These are phyloP conservation scores for Lacerta agilis DNA, from an alignment of 2,797 vertebrate genomes.

Conservation along the genomic window DNA sequence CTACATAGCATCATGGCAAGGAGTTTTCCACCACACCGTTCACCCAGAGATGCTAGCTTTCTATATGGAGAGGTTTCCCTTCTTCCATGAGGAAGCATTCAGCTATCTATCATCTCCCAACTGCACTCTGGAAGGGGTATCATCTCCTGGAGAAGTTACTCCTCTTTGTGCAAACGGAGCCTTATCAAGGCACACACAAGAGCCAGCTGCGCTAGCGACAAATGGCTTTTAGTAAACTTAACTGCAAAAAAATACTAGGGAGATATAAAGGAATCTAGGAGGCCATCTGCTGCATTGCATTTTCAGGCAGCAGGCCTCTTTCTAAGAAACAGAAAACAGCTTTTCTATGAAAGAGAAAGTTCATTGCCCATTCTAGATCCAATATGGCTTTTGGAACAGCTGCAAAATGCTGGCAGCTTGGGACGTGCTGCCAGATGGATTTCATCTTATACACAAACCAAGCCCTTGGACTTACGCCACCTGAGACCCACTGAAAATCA, in stretches of 20 bases:
- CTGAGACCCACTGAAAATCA: background rate
- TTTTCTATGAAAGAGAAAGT: background rate
- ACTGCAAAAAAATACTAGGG: rapidly evolving
- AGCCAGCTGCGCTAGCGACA: background rate
- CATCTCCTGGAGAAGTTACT: background rate
- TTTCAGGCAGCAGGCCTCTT: background rate
- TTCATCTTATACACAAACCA: background rate
- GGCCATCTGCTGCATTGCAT: background rate
- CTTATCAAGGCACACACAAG: background rate
- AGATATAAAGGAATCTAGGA: background rate
- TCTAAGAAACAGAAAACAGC: slow-evolving; percentile 12
- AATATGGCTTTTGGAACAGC: slow-evolving; percentile 5
- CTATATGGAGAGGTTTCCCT: background rate
- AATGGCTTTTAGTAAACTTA: background rate
- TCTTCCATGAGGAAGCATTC: background rate
- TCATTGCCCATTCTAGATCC: background rate
- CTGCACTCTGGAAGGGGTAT: background rate
- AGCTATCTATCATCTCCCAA: background rate
- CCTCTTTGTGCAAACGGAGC: background rate
- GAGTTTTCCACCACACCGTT: background rate
- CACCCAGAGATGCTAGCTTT: too few species aligned
- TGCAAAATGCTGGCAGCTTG: slow-evolving; percentile 16
- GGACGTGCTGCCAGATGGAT: background rate
- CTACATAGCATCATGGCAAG: too few species aligned
- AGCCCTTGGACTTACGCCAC: background rate